Percentiles rank a stretch among this genome's conserved stretches.
Evolutionary conservation across 2,888 invertebrate genomes (phyloP).

Genomic region (Lepidochitona cinerea): DNA sequence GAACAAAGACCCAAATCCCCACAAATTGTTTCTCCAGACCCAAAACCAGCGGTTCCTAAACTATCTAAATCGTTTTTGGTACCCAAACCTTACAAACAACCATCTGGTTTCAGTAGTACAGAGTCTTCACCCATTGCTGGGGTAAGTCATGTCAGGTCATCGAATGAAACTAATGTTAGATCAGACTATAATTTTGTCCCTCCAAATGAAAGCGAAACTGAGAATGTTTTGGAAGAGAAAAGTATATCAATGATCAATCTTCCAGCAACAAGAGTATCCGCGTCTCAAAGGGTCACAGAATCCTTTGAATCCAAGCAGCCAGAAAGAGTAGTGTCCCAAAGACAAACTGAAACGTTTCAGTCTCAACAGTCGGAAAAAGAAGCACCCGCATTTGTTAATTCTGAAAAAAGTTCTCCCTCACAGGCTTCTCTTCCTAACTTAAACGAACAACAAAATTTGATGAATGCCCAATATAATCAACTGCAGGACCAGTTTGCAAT

Average conservation of each 20-base stretch:
- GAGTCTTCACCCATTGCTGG: background rate
- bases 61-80: background rate
- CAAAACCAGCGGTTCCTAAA: background rate
- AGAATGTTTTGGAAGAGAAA: conserved; percentile 56
- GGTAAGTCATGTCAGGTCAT: background rate
- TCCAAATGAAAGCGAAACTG: conserved; percentile 47
- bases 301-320: background rate
- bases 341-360: background rate
- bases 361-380: background rate
- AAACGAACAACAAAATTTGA: conserved; percentile 19
- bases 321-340: background rate
- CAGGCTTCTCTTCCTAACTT: no score
- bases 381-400: background rate
- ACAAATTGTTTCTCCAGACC: background rate
- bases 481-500: conserved; percentile 57
- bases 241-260: conserved; percentile 52
- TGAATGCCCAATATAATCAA: conserved; percentile 53
- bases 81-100: background rate
- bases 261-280: conserved; percentile 37
- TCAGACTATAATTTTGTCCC: conserved; percentile 51
- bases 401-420: background rate
- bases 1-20: background rate
- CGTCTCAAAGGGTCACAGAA: background rate
- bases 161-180: background rate
- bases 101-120: no score